These are phyloP conservation scores for Agraylea sexmaculata DNA, from an alignment of 1,140 invertebrate species.

Conservation along the genomic window DNA sequence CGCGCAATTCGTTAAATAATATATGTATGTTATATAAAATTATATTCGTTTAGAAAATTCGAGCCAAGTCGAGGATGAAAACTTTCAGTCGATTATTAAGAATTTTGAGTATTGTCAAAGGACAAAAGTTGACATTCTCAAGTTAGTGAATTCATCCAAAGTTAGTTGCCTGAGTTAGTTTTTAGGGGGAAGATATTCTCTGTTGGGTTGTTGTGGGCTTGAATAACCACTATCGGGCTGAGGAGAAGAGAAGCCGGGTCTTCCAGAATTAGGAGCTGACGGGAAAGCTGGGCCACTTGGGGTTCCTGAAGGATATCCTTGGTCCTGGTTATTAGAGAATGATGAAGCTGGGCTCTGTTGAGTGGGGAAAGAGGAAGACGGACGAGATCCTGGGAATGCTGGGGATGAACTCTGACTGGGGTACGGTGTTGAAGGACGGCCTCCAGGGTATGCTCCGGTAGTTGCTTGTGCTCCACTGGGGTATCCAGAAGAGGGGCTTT, in stretches of 20 bases:
- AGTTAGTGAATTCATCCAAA: conserved; percentile 15
- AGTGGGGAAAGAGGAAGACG: conserved; percentile 16
- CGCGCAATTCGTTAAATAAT: no score
- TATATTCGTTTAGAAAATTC: no score
- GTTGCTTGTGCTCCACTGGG: no score
- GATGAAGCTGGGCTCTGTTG: conserved; percentile 20
- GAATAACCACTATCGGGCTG: conserved; percentile 20
- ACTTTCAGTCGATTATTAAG: conserved; percentile 11
- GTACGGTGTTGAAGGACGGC: conserved; percentile 4
- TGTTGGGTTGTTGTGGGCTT: conserved; percentile 34
- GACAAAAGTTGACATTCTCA: conserved; percentile 20
- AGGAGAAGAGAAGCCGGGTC: conserved; percentile 19
- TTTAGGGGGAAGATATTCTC: conserved; percentile 46
- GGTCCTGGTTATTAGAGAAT: conserved; percentile 21
- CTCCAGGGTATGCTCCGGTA: no score
- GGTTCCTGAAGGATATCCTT: conserved; percentile 35
- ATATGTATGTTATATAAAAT: no score
- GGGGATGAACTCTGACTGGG: conserved; percentile 7
- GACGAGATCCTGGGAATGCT: conserved; percentile 2
- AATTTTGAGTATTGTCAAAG: background rate
- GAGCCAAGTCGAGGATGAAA: conserved; percentile 20
- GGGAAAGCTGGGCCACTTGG: conserved; percentile 34
- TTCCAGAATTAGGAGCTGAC: conserved; percentile 20
- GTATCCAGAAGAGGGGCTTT: conserved; percentile 4
- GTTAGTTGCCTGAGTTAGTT: conserved; percentile 23